A percentile compares a stretch with the other conserved stretches of the same genome.
Conservation (phyloP, 1,140 invertebrate genomes). For the Hycleus phaleratus region DNA sequence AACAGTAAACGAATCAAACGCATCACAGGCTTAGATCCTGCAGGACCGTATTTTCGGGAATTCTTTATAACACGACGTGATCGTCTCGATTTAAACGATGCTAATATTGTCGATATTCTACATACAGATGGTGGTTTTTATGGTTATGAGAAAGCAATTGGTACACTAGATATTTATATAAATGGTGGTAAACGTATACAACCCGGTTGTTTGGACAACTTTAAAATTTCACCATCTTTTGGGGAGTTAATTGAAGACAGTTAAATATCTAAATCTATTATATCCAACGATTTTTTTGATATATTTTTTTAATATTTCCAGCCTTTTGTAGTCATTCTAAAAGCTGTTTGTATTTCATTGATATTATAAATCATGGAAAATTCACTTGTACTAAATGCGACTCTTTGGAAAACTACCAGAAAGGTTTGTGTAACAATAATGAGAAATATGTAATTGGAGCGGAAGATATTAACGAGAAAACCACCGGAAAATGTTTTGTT, state of each 20-base stretch:
- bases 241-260: conserved; percentile 20
- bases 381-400: conserved; percentile 40
- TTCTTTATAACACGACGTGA: conserved; percentile 46
- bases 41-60: conserved; percentile 49
- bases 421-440: conserved; percentile 31
- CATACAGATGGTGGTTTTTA: conserved; percentile 72
- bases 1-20: conserved; percentile 39
- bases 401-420: conserved; percentile 39
- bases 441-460: conserved; percentile 36
- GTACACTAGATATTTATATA: conserved; percentile 70
- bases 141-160: conserved; percentile 47
- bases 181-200: conserved; percentile 56
- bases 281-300: not conserved
- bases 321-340: conserved; percentile 27
- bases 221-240: conserved; percentile 1
- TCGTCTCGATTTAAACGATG: conserved; percentile 59
- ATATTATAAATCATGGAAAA: conserved; percentile 37
- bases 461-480: conserved; percentile 33
- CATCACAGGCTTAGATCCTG: conserved; percentile 64
- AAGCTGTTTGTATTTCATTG: conserved; percentile 21
- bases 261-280: not conserved
- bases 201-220: conserved; percentile 44
- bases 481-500: conserved; percentile 43
- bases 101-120: conserved; percentile 80
- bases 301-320: conserved; percentile 9